A percentile compares a stretch with the other conserved stretches of the same genome.
phyloP scores from a whole-genome alignment of 2,888 invertebrate species.

The Acleris laterana region DNA sequence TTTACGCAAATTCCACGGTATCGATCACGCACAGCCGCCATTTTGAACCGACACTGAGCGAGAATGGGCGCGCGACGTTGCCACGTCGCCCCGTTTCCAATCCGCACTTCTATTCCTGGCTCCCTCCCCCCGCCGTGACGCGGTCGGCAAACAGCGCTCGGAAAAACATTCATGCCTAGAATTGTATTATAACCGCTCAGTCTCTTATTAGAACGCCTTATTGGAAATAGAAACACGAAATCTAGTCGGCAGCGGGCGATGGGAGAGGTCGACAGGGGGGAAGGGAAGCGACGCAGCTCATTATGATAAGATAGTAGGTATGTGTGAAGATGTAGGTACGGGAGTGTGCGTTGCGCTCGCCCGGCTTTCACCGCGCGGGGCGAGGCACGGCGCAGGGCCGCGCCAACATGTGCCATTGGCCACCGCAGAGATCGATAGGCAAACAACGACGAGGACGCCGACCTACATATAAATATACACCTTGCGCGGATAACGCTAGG shows the following conservation, averaged over 20 bases:
- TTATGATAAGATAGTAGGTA: slow-evolving; percentile 66
- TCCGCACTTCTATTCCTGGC: slow-evolving; percentile 81
- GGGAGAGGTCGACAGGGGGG: slow-evolving; percentile 42
- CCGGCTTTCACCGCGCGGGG: slow-evolving; percentile 78
- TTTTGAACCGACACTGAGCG: slow-evolving; percentile 82
- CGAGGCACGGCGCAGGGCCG: slow-evolving; percentile 79
- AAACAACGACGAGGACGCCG: slow-evolving; percentile 83
- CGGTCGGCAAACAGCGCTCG: slow-evolving; percentile 70
- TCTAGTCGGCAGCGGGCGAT: slow-evolving; percentile 60
- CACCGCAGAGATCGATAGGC: slow-evolving; percentile 86
- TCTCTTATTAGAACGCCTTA: slow-evolving; percentile 51
- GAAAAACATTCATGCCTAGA: slow-evolving; percentile 74
- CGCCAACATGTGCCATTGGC: slow-evolving; percentile 86
- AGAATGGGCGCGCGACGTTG: slow-evolving; percentile 75
- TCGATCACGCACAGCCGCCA: slow-evolving; percentile 84
- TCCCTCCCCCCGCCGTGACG: slow-evolving; percentile 65
- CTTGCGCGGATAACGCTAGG: slow-evolving; percentile 65
- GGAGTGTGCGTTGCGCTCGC: slow-evolving; percentile 57
- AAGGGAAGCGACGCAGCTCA: slow-evolving; percentile 52
- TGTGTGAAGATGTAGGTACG: slow-evolving; percentile 45
- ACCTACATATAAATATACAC: slow-evolving; percentile 75
- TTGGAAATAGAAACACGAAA: slow-evolving; percentile 63
- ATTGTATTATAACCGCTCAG: slow-evolving; percentile 53
- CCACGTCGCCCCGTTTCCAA: slow-evolving; percentile 78
- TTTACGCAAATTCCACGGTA: slow-evolving; percentile 79